phyloP scores from a whole-genome alignment of 1,140 invertebrate species.

The Epicauta chinensis region DNA sequence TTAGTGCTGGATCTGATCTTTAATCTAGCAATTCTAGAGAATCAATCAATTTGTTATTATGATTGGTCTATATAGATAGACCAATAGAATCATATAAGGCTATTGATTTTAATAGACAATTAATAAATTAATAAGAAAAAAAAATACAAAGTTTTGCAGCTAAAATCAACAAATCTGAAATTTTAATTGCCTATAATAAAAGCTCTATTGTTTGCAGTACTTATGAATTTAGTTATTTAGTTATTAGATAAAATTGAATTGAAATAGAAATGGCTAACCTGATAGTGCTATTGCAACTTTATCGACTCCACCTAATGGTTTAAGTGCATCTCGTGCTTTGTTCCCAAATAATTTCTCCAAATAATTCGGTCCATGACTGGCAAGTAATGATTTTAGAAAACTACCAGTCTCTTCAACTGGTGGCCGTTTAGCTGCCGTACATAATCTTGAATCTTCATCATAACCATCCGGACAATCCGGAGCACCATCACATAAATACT shows the following conservation, averaged over 20 bases:
- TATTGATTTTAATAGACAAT: no score
- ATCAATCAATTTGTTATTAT: constrained; percentile 27
- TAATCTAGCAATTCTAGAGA: constrained; percentile 81
- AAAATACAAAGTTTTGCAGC: no score
- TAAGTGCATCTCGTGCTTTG: constrained; percentile 85
- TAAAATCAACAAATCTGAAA: no score
- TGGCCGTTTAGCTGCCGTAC: constrained; percentile 93
- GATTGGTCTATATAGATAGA: no score
- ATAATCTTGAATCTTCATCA: constrained; percentile 80
- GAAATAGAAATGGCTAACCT: constrained; percentile 52
- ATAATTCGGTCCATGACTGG: constrained; percentile 93
- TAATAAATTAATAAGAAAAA: background rate
- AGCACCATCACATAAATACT: constrained; percentile 90
- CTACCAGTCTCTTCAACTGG: constrained; percentile 94
- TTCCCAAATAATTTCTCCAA: constrained; percentile 91
- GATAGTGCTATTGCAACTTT: constrained; percentile 91
- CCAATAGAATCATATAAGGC: background rate
- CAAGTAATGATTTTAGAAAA: constrained; percentile 85
- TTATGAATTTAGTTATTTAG: background rate
- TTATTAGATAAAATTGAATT: background rate
- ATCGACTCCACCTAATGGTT: constrained; percentile 85
- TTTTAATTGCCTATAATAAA: no score
- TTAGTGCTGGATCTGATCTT: no score
- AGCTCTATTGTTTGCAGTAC: no score
- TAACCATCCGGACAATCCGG: constrained; percentile 92